Conservation (phyloP, 2,888 invertebrate genomes). For the Drosophila engyochracea region DNA sequence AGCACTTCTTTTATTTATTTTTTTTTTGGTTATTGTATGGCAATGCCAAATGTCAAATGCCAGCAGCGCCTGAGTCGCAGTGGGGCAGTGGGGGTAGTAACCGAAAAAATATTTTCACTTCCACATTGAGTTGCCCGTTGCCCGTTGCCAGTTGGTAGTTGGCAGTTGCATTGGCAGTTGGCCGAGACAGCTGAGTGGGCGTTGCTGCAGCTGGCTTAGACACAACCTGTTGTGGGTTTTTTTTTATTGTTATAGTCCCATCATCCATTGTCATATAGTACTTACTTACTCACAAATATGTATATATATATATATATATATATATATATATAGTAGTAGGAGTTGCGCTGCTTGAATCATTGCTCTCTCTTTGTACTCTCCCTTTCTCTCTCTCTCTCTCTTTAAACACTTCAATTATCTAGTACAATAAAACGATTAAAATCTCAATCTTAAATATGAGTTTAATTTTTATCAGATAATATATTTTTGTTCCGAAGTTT, state of each 20-base stretch:
- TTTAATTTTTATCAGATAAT: not conserved
- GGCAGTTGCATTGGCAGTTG: slow-evolving; percentile 29
- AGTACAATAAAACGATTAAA: not conserved
- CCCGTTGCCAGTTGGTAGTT: slow-evolving; percentile 11
- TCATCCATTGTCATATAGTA: slow-evolving; percentile 20
- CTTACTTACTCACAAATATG: not conserved
- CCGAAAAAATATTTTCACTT: slow-evolving; percentile 44
- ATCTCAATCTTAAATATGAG: not conserved
- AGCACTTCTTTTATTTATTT: slow-evolving; percentile 33
- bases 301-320: not conserved
- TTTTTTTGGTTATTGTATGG: slow-evolving; percentile 27
- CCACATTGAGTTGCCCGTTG: slow-evolving; percentile 10
- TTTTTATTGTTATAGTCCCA: not conserved
- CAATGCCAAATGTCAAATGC: slow-evolving; percentile 59
- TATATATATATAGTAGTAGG: not conserved
- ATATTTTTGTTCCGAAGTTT: not conserved
- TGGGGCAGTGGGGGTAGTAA: not conserved
- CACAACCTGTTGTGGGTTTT: slow-evolving; percentile 1
- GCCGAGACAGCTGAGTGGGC: slow-evolving; percentile 36
- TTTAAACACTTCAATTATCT: not conserved
- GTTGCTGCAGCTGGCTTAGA: slow-evolving; percentile 38
- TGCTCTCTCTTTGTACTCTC: slow-evolving; percentile 1
- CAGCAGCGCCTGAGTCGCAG: not conserved
- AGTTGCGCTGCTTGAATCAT: not conserved
- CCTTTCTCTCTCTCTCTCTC: not conserved